Evolutionary conservation across 2,888 invertebrate genomes (phyloP), one percentile per base, ranked within the genome.

Genomic region (Lottia scabra): DNA sequence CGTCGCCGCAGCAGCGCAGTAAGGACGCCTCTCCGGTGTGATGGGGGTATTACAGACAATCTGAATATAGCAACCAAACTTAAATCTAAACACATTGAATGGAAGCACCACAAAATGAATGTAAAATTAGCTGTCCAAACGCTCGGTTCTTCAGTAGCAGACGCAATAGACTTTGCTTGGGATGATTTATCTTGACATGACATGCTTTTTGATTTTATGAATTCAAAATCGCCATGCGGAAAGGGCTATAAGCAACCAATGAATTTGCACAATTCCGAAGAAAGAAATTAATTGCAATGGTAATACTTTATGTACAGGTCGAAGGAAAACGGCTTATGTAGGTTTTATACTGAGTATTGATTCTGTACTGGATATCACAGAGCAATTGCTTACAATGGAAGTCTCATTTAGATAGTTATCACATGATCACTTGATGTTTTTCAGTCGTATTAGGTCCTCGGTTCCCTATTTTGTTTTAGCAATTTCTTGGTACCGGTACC

Each of bases 341-440:
- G 70, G 65, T 3, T 70, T 70, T 48, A 46, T 70, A 6, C 48
- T 45, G 19, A 70, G 48, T 27, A 19, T 70, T 12, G 44, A 45
- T n/a, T 64, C 70, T 26, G 48, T 65, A 15, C 64, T 44, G 13
- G 63, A 27, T 12, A 45, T 65, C 16, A n/a, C 44, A 5, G 23
- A 70, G 26, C 19, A 12, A n/a, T 27, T 65, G 27, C n/a, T 69
- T 16, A 44, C 19, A 6, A 44, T 16, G 48, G 63, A 63, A 4
- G n/a, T 45, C 44, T 23, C 27, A 16, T 46, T 46, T 19, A 65
- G 30, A 48, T 70, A 46, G 27, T 27, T 65, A 26, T 65, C 65
- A 6, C 70, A 70, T n/a, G 70, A 70, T 48, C 65, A 70, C 48
- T 48, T 70, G 2, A 65, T 65, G n/a, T 45, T 70, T 5, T 70